Evolutionary conservation across 2,113 vertebrate genomes (phyloP), one percentile per base, ranked within the genome.

Genomic region (Cynocephalus volans): DNA sequence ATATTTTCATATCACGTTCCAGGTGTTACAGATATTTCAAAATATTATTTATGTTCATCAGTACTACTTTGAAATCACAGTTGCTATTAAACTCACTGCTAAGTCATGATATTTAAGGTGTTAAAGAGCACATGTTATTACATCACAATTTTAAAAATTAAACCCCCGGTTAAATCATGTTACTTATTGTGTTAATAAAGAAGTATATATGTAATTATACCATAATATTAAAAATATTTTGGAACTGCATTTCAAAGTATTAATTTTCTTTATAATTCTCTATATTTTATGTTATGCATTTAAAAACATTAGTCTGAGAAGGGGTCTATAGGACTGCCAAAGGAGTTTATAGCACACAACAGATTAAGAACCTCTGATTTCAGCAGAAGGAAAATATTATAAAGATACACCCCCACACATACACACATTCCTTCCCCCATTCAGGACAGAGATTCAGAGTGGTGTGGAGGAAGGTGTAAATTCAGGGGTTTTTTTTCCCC

Each of bases 11-110:
- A 48, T 36, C 64, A 65, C 6, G 5, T 33, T 12, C 17, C 13
- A 70, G 33, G 60, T 52, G 67, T 70, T 84, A 41, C 1, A 75
- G 33, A 45, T 80, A 96, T 41, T 93, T 94, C 89, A 73, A 88
- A 97, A 85, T 52, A 80, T 18, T 24, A 9, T 48, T 72, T 91
- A 76, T 52, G 54, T 48, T 84, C 52, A 41, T 69, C 6, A 2
- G 11, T 75, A 58, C 67, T 28, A 76, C 75, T 67, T 89, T 19
- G 18, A 69, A 93, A 84, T 75, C 92, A 81, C 62, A 89, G 56
- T 41, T 90, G 52, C 70, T 60, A 83, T 60, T n/a, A 69, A 93
- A 41, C 33, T 36, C 36, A 54, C 3, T 64, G 69, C 48, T 75
- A 85, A 96, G 36, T 77, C 41, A 33, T 52, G 36, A 26, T 58